A percentile compares a stretch with the other conserved stretches of the same genome.
Evolutionary conservation across 2,113 vertebrate genomes (phyloP).

Genomic region (Apteryx owenii): DNA sequence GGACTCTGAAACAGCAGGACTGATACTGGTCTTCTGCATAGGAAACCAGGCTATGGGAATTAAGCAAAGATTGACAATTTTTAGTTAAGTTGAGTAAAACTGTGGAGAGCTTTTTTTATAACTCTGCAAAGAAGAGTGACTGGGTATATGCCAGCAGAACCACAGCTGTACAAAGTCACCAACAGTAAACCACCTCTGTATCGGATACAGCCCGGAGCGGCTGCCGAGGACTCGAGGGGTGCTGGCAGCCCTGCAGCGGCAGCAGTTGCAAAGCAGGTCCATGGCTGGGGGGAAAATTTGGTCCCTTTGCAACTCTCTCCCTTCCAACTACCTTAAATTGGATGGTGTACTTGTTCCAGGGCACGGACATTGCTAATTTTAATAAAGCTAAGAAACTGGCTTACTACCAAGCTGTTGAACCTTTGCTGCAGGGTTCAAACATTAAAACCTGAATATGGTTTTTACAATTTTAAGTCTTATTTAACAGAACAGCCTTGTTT

Average conservation of each 20-base stretch:
- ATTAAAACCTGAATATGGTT: constrained; percentile 29
- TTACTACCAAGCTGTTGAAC: constrained; percentile 5
- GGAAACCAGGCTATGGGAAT: not conserved
- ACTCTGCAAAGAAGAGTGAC: not conserved
- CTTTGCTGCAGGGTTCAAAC: not conserved
- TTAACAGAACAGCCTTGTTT: constrained; percentile 25
- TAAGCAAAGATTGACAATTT: not conserved
- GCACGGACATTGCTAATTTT: not conserved
- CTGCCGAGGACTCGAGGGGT: not conserved
- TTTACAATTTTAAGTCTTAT: not conserved
- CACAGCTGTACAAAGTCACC: constrained; percentile 3
- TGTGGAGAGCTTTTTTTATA: not conserved
- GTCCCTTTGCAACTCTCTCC: not conserved
- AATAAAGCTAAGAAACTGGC: not conserved
- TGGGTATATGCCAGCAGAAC: not conserved
- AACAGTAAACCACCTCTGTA: not conserved
- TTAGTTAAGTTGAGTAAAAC: not conserved
- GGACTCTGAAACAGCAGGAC: not conserved
- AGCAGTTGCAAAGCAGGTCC: not conserved
- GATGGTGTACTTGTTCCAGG: not conserved
- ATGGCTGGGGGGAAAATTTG: not conserved
- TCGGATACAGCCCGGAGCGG: not conserved
- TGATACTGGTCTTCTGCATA: not conserved
- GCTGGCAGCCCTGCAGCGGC: not conserved
- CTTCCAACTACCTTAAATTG: not conserved